These are phyloP conservation scores for Xestia sexstrigata DNA, from an alignment of 2,888 invertebrate species.

Conservation along the genomic window DNA sequence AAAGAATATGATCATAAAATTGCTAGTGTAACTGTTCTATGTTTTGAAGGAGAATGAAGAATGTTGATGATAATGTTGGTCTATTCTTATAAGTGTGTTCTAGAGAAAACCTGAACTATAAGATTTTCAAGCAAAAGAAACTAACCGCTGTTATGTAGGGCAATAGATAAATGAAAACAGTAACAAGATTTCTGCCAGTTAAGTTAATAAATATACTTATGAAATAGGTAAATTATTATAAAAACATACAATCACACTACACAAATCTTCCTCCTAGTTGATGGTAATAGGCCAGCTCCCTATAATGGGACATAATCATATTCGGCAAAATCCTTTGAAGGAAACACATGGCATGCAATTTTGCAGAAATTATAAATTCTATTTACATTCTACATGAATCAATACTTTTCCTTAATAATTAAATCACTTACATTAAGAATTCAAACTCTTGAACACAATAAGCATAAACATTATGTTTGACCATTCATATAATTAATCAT, in stretches of 20 bases:
- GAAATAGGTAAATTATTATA: not conserved
- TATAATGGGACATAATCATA: not conserved
- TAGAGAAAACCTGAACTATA: not conserved
- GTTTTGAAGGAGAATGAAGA: not conserved
- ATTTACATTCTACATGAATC: not conserved
- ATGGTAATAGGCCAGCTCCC: not conserved
- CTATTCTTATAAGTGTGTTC: not conserved
- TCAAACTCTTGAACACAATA: slow-evolving; percentile 5
- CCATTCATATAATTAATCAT: slow-evolving; percentile 39
- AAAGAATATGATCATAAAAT: not conserved
- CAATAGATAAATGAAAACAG: not conserved
- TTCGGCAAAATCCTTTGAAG: not conserved
- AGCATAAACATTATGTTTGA: slow-evolving; percentile 14
- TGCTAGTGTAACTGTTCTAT: not conserved
- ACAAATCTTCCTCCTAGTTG: not conserved
- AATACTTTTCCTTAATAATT: not conserved
- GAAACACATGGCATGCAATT: not conserved
- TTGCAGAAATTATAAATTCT: not conserved
- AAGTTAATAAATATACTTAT: not conserved
- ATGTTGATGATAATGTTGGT: not conserved
- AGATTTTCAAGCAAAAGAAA: not conserved
- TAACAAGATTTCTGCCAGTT: not conserved
- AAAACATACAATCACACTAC: not conserved
- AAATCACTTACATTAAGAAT: not conserved
- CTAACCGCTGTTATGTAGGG: not conserved